Evolutionary conservation across 1,140 invertebrate genomes (phyloP).

Genomic region (Heterodera carotae): DNA sequence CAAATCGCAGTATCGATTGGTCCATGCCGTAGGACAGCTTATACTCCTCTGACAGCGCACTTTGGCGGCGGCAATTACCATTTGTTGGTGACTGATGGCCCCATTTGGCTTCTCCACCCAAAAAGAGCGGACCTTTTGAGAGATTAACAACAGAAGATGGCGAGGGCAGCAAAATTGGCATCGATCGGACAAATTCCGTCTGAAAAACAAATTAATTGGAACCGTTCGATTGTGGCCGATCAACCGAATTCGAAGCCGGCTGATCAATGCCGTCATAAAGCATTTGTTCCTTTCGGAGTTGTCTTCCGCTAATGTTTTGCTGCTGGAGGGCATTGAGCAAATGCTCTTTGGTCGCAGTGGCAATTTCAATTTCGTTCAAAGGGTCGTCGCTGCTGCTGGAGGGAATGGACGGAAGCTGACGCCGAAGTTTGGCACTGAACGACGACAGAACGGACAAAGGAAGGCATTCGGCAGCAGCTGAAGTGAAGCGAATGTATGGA

Average conservation of each 20-base stretch:
- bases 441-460: constrained; percentile 2
- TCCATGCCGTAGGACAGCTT: constrained; percentile 56
- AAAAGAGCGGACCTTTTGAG: background rate
- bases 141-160: background rate
- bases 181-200: background rate
- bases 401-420: constrained; percentile 17
- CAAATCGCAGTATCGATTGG: constrained; percentile 36
- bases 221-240: no score
- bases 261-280: background rate
- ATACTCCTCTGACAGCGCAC: constrained; percentile 35
- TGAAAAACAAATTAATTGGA: no score
- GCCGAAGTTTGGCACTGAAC: constrained; percentile 6
- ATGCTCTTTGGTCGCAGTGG: constrained; percentile 12
- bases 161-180: constrained; percentile 15
- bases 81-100: background rate
- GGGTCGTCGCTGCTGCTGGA: constrained; percentile 7
- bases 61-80: background rate
- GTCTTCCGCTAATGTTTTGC: background rate
- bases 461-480: background rate
- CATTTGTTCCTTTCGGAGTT: background rate
- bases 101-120: background rate
- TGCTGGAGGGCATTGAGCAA: constrained; percentile 6
- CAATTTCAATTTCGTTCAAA: constrained; percentile 5
- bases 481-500: background rate
- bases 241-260: background rate